Percentiles rank a stretch among this genome's conserved stretches.
These are phyloP conservation scores for Nymphalis c-album DNA, from an alignment of 2,888 invertebrate species.

Conservation along the genomic window DNA sequence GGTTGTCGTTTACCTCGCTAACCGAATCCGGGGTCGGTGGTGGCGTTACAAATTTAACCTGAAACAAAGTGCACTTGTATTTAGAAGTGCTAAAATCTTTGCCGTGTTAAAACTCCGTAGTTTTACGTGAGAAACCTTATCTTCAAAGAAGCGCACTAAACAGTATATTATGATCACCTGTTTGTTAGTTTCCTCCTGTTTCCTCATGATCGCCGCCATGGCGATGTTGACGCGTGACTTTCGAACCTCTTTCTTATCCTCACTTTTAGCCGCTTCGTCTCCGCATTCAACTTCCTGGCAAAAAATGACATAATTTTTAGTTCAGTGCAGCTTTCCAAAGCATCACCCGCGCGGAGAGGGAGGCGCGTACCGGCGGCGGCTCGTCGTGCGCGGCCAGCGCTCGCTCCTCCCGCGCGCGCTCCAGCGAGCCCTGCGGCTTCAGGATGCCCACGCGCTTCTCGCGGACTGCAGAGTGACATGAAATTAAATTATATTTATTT, in stretches of 20 bases:
- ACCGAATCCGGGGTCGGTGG: slow-evolving; percentile 69
- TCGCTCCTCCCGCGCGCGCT: slow-evolving; percentile 84
- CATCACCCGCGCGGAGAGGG: no score
- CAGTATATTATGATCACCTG: slow-evolving; percentile 66
- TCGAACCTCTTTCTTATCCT: slow-evolving; percentile 71
- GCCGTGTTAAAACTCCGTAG: no score
- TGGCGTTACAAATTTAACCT: slow-evolving; percentile 82
- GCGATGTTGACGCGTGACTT: slow-evolving; percentile 89
- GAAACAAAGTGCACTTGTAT: slow-evolving; percentile 12
- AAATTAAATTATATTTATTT: no score
- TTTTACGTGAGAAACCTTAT: background rate
- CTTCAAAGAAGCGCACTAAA: background rate
- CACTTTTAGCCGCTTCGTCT: slow-evolving; percentile 54
- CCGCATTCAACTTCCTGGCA: slow-evolving; percentile 52
- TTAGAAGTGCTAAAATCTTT: no score
- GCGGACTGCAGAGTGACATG: slow-evolving; percentile 59
- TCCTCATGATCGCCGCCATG: slow-evolving; percentile 87
- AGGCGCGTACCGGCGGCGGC: slow-evolving; percentile 24
- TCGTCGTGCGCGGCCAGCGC: slow-evolving; percentile 55
- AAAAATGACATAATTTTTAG: background rate
- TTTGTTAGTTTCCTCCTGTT: slow-evolving; percentile 86
- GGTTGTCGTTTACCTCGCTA: slow-evolving; percentile 49
- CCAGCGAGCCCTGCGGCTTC: slow-evolving; percentile 87
- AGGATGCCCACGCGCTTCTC: slow-evolving; percentile 84
- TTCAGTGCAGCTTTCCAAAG: no score